These are phyloP conservation scores for Ammodytes dubius DNA, from an alignment of 2,113 vertebrate genomes.

Conservation along the genomic window DNA sequence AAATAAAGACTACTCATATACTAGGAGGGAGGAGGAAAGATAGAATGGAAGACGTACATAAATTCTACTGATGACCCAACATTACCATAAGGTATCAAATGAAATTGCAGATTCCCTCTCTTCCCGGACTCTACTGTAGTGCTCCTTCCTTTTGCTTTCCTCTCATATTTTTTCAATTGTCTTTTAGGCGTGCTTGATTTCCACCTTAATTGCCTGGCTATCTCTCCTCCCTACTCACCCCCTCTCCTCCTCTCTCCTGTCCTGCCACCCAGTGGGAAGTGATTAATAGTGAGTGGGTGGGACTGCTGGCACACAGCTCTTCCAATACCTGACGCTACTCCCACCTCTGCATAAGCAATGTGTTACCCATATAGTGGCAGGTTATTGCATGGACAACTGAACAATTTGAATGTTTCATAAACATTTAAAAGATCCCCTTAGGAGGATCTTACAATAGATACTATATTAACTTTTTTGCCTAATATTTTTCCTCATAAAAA, in stretches of 20 bases:
- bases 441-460: no score
- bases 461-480: no score
- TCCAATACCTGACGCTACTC: constrained; percentile 48
- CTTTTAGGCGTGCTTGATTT: constrained; percentile 43
- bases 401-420: no score
- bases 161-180: constrained; percentile 53
- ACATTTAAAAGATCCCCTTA: no score
- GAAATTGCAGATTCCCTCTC: constrained; percentile 64
- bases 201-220: constrained; percentile 41
- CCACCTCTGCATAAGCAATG: constrained; percentile 56
- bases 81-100: constrained; percentile 78
- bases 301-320: constrained; percentile 59
- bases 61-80: constrained; percentile 71
- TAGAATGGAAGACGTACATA: constrained; percentile 31
- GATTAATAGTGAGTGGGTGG: constrained; percentile 77
- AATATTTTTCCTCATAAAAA: no score
- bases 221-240: constrained; percentile 36
- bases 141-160: constrained; percentile 14
- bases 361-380: background rate
- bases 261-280: constrained; percentile 70
- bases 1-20: background rate
- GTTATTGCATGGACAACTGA: no score
- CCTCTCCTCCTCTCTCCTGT: constrained; percentile 48
- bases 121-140: constrained; percentile 18
- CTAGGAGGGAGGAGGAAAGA: constrained; percentile 2